phyloP scores from a whole-genome alignment of 2,888 invertebrate species.

The Drosophila peninsularis region DNA sequence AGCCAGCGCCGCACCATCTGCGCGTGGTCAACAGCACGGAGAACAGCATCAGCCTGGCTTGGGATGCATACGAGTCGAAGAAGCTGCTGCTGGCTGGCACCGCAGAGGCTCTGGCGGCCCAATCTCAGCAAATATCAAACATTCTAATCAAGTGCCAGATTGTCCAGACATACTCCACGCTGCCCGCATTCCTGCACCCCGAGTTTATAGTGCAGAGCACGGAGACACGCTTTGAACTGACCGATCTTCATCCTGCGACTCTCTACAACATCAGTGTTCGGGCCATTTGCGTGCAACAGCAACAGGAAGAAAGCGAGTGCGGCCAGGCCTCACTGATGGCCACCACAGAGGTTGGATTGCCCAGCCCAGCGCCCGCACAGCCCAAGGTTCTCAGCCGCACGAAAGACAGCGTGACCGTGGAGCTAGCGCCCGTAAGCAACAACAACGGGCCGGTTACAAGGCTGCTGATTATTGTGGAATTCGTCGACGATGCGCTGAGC shows the following conservation, averaged over 20 bases:
- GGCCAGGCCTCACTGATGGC: constrained; percentile 86
- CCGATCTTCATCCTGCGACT: constrained; percentile 90
- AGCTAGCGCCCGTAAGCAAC: constrained; percentile 89
- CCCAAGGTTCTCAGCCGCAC: constrained; percentile 88
- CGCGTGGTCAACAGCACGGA: constrained; percentile 87
- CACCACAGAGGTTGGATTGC: constrained; percentile 90
- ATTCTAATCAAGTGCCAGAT: constrained; percentile 87
- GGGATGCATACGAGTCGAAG: constrained; percentile 86
- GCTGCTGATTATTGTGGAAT: constrained; percentile 89
- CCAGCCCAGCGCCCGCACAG: constrained; percentile 89
- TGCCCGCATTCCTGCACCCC: constrained; percentile 85
- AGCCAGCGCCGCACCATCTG: constrained; percentile 87
- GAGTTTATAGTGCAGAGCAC: constrained; percentile 87
- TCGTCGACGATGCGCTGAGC: constrained; percentile 88
- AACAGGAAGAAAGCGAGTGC: constrained; percentile 83
- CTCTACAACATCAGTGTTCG: constrained; percentile 90
- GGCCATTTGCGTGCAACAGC: constrained; percentile 86
- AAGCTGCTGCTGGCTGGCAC: constrained; percentile 73
- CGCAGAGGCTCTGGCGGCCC: constrained; percentile 45
- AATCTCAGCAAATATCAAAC: constrained; percentile 84
- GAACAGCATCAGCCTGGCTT: constrained; percentile 87
- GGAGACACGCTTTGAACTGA: constrained; percentile 86
- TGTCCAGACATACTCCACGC: constrained; percentile 87
- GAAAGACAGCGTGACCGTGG: constrained; percentile 88
- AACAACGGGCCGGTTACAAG: constrained; percentile 91